Evolutionary conservation across 1,140 invertebrate species (phyloP), one percentile per base, ranked within the genome.

Genomic region (Doryteuthis pealeii): DNA sequence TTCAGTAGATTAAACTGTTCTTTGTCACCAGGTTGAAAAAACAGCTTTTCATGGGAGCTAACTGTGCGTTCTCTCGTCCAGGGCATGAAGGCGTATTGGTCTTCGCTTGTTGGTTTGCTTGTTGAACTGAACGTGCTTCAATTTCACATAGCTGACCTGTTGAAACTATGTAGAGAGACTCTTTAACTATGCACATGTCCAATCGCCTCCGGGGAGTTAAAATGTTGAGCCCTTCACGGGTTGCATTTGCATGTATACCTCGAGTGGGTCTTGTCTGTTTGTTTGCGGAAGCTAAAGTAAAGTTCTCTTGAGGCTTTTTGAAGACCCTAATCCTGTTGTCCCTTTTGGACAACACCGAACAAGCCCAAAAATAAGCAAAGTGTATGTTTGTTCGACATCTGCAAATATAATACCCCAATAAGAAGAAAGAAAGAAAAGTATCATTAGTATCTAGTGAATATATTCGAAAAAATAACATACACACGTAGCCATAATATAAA

Each of bases 101-200:
- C 80, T 82, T 66, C 82, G 80, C 22, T 45, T 71, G 26, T 71
- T 70, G 1, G 73, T 79, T 76, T 40, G 2, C 71, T 49, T n/a
- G 75, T 69, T n/a, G 54, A 82, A 84, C 22, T 76, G 71, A n/a
- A 81, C 78, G n/a, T 26, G 78, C 80, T 45, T 83, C 81, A n/a
- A n/a, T n/a, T n/a, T n/a, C n/a, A 79, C 77, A 32, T 79, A 78
- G 43, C 70, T 77, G 10, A 84, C 76, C 15, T 76, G 77, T 18
- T n/a, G 32, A 67, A 49, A 81, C 76, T 67, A 81, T 79, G 54
- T 82, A 80, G 30, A n/a, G 73, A 81, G 80, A 79, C 69, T 49
- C 82, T 79, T 18, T 45, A 71, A 12, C 68, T 66, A 70, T 54
- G 4, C 66, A 78, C 54, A 31, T 71, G 18, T 30, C 72, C 62